Percentiles rank a stretch among this genome's conserved stretches.
These are phyloP conservation scores for Notiomystis cincta DNA, from an alignment of 2,113 vertebrate species.

Conservation along the genomic window DNA sequence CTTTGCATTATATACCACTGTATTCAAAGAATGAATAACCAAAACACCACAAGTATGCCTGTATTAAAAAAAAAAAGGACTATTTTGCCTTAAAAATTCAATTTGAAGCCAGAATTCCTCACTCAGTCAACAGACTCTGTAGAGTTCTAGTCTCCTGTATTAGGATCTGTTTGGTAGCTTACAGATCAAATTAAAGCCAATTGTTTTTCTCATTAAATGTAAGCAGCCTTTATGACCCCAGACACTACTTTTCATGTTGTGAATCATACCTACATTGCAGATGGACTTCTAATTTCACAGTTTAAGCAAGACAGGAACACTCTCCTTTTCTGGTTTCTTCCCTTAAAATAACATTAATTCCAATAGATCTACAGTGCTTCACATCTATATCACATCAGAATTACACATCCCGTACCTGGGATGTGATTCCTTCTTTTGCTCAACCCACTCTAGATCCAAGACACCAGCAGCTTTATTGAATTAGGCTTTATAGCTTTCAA, in stretches of 20 bases:
- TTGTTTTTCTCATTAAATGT: background rate
- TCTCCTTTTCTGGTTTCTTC: background rate
- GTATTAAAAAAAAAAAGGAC: background rate
- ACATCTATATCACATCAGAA: background rate
- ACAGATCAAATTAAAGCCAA: background rate
- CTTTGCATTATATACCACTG: slow-evolving; percentile 43
- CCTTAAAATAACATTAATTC: background rate
- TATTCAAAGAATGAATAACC: slow-evolving; percentile 46
- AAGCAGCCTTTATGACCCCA: background rate
- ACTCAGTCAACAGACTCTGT: background rate
- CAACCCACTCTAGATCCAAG: background rate
- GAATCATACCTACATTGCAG: background rate
- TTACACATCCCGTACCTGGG: background rate
- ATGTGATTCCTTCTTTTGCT: background rate
- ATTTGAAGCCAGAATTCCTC: background rate
- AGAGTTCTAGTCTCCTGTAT: background rate
- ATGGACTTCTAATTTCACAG: background rate
- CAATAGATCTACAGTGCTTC: background rate
- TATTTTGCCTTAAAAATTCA: slow-evolving; percentile 9
- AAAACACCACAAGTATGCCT: slow-evolving; percentile 25
- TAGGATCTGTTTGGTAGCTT: background rate
- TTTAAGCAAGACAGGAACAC: background rate
- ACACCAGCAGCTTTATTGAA: background rate
- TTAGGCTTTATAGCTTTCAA: slow-evolving; percentile 19
- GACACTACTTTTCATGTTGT: background rate